Evolutionary conservation across 2,888 invertebrate genomes (phyloP).

Genomic region (Cancer borealis): DNA sequence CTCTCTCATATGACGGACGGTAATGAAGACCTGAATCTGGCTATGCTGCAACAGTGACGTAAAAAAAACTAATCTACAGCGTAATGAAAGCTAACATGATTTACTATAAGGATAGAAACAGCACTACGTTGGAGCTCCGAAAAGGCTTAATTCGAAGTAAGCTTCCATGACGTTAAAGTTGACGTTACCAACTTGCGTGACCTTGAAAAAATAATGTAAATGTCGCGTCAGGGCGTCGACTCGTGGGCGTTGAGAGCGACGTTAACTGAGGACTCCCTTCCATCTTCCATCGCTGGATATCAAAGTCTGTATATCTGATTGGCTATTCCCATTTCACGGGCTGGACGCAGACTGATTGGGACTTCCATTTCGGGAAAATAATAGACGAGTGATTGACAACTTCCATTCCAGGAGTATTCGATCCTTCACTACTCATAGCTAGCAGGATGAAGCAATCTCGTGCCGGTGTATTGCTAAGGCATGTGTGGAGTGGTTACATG

Average conservation of each 20-base stretch:
- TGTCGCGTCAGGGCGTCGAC: neutral
- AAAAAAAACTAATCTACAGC: neutral
- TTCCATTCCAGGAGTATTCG: constrained; percentile 14
- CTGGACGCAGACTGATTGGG: constrained; percentile 33
- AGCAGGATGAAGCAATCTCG: neutral
- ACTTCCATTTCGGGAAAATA: neutral
- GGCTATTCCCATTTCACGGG: constrained; percentile 34
- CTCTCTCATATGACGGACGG: neutral
- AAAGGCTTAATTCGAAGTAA: no score
- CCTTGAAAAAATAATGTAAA: neutral
- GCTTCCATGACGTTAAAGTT: neutral
- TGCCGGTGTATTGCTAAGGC: neutral
- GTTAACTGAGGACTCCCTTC: neutral
- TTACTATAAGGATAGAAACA: no score
- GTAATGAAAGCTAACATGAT: no score
- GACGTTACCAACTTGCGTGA: neutral
- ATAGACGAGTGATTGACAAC: constrained; percentile 25
- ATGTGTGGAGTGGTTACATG: neutral
- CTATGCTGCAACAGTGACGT: neutral
- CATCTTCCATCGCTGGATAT: neutral
- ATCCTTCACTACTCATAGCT: neutral
- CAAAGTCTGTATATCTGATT: constrained; percentile 22
- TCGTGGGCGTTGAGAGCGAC: neutral
- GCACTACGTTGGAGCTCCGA: no score
- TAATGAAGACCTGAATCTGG: neutral